Evolutionary conservation across 2,888 invertebrate species (phyloP), one percentile per base, ranked within the genome.

Genomic region (Macrophya annulata): DNA sequence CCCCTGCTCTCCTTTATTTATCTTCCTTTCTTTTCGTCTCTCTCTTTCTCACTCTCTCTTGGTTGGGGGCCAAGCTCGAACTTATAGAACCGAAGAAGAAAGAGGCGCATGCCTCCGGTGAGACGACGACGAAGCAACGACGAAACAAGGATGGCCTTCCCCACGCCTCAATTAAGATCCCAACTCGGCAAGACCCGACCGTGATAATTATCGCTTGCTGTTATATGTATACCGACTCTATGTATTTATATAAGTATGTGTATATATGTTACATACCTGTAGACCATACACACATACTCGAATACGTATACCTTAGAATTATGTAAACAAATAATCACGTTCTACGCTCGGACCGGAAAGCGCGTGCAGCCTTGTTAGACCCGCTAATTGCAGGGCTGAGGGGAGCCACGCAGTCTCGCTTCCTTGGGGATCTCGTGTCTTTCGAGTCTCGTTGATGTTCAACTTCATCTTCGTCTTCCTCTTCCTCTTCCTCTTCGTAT

Each of bases 1-100:
- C 86, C 48, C 84, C 37, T 45, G 72, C 84, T 87, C 84, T 51
- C 84, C 82, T 82, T 76, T 51, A 72, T 51, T 79, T 81, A 51
- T 77, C 68, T 83, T 72, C 43, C 62, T 77, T 55, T 55, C n/a
- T 55, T 74, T 84, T 84, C 48, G 21, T 68, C 40, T n/a, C 65
- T 51, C 45, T 77, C 48, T 76, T 65, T 77, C 21, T 45, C 45
- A 55, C 45, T 40, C 76, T 48, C 9, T 77, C 4, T 65, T 51
- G n/a, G 40, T 40, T 31, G 51, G 17, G 40, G 37, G 9, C 59
- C 21, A 21, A 40, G 31, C 37, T 40, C 59, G 25, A 55, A 55
- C 43, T 21, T 40, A 43, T 40, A 59, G 81, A 21, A n/a, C 43
- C 81, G 10, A 12, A 17, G 10, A 12, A 17, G 59, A 43, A 31